Base-by-base conservation (phyloP, 2,113 vertebrate genomes). In the Chaetorhynchus papuensis region DNA sequence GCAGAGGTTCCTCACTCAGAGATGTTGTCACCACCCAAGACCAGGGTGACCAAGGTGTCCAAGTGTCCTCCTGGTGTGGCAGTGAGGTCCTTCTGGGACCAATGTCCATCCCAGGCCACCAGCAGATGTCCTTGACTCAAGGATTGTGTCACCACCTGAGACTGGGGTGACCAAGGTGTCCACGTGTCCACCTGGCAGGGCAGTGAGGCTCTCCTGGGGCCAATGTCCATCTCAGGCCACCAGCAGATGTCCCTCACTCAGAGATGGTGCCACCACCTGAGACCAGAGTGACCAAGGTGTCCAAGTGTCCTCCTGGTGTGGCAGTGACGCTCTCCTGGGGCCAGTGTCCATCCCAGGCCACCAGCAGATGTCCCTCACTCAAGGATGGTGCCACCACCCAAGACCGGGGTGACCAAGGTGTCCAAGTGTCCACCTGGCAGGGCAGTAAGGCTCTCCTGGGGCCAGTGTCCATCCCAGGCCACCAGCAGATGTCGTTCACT, bases 201-300 rank as follows among this genome's bases (percentile, higher is more conserved):
- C 50, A 28, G 26, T 2, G 26, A 28, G 50, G 50, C 2, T 28
- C 50, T 52, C 50, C 50, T 30, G 27, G 27, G 15, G 27, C 10
- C 6, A 2, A 15, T 52, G 50, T 26, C 57, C 35, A 27, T 27
- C 23, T 10, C n/a, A 27, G 7, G 24, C 24, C 59, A 60, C 35
- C 35, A 3, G 23, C 10, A 37, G 57, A 17, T 28, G 60, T 30
- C 26, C 24, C 56, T 11, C 56, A 30, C 15, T 19, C 37, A 13
- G 11, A 7, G 10, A 1, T 9, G 27, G 74, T 19, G 49, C 3
- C 76, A 53, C 49, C 39, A 18, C 37, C 57, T 0, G 0, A 3
- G n/a, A 14, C 26, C 5, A 1, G 1, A 23, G 60, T 64, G 76
- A 18, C 76, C 42, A 5, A 21, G 37, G n/a, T 14, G n/a, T 19